Conservation (phyloP, 2,888 invertebrate species). For the Napeogenes inachia region DNA sequence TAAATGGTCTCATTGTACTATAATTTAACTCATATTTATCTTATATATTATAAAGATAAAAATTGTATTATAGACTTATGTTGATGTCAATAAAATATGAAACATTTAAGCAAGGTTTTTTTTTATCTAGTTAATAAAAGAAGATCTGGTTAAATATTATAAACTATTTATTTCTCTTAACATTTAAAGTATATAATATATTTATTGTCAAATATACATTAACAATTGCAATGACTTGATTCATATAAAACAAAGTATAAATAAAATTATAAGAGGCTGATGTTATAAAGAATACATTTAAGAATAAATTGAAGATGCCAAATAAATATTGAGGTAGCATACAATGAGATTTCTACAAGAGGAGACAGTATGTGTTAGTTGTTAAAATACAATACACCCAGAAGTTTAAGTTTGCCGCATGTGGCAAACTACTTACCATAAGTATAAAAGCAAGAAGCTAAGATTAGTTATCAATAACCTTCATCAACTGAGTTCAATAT, state of each 20-base stretch:
- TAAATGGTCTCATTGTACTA: slow-evolving; percentile 73
- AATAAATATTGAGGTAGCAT: neutral
- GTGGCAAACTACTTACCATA: slow-evolving; percentile 34
- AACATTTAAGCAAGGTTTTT: neutral
- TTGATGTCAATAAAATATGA: slow-evolving; percentile 69
- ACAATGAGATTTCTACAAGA: neutral
- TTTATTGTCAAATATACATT: slow-evolving; percentile 21
- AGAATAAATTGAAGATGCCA: neutral
- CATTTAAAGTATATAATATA: slow-evolving; percentile 14
- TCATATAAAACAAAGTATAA: slow-evolving; percentile 1
- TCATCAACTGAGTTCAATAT: slow-evolving; percentile 21
- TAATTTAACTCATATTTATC: slow-evolving; percentile 71
- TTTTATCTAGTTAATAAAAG: neutral
- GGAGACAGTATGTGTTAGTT: neutral
- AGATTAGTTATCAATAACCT: slow-evolving; percentile 31
- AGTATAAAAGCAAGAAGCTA: slow-evolving; percentile 28
- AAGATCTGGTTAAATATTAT: slow-evolving; percentile 4
- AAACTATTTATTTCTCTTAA: slow-evolving; percentile 9
- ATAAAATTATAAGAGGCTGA: neutral
- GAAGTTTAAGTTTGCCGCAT: slow-evolving; percentile 6
- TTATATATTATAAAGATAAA: slow-evolving; percentile 62
- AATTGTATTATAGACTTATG: slow-evolving; percentile 69
- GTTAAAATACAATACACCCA: neutral
- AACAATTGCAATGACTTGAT: slow-evolving; percentile 7
- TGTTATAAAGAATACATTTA: neutral